Base-by-base conservation (phyloP, 2,113 vertebrate genomes). In the Colinus virginianus region DNA sequence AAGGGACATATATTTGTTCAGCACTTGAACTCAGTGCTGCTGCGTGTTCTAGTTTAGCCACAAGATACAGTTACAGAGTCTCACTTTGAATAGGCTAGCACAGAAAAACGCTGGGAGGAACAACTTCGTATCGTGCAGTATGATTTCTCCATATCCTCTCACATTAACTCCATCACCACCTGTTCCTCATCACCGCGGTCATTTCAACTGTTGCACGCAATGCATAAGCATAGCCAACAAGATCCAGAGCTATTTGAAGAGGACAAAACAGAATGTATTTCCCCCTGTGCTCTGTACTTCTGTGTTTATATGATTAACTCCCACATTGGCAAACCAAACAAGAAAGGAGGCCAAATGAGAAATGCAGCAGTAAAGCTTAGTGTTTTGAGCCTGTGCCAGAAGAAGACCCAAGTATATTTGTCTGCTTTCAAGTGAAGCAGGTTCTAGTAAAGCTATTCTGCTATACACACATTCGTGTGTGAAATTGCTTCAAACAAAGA, bases 331-430 rank as follows among this genome's bases (percentile, higher is more conserved):
- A 95, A 92, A 93, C 82, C 76, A 94, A 92, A 88, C 53, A 38
- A 86, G 85, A 80, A 95, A 88, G 68, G 68, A 86, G 82, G 79
- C 87, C 94, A 96, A 95, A 90, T 85, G 53, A 91, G 87, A 93
- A 95, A 90, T 71, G 61, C 75, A 78, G 72, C 85, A 78, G 86
- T 53, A 53, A 2, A 10, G 76, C 66, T 93, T 77, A 84, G 61
- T 2, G 1, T 75, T 75, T 88, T 93, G 66, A 81, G 69, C 45
- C 22, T 75, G 45, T 86, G 76, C 91, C 87, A 91, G 13, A 85
- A 85, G 59, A 88, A 18, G 75, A 80, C 91, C 82, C 40, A 68
- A 90, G 42, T 28, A 53, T 78, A 32, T 74, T 62, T 91, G n/a
- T 69, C 80, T 90, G 43, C 53, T 86, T 85, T n/a, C 62, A 71